Evolutionary conservation across 2,888 invertebrate genomes (phyloP).

Genomic region (Schizotus pectinicornis): DNA sequence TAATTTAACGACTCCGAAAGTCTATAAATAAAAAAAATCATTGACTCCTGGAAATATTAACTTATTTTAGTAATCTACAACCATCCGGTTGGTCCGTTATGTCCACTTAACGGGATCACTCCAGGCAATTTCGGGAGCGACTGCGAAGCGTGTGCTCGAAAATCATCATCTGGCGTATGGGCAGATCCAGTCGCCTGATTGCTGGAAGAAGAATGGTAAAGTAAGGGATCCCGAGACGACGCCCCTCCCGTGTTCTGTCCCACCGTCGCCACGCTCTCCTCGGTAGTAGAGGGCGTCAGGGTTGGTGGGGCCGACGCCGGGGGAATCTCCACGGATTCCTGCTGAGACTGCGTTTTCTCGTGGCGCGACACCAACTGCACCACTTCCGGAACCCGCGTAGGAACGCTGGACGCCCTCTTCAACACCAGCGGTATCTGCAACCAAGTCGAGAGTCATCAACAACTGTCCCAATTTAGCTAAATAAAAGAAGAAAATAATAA

Average conservation of each 20-base stretch:
- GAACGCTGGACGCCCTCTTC: slow-evolving; percentile 75
- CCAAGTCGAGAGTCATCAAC: slow-evolving; percentile 30
- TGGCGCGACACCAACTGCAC: slow-evolving; percentile 59
- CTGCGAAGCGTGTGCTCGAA: slow-evolving; percentile 57
- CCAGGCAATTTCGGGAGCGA: slow-evolving; percentile 70
- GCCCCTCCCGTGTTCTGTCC: slow-evolving; percentile 46
- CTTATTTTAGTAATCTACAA: slow-evolving; percentile 48
- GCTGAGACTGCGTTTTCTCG: slow-evolving; percentile 69
- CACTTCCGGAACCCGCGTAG: slow-evolving; percentile 63
- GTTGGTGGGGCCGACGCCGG: slow-evolving; percentile 47
- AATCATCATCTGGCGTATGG: slow-evolving; percentile 58
- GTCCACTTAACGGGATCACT: slow-evolving; percentile 76
- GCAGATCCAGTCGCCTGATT: slow-evolving; percentile 57
- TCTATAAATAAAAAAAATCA: slow-evolving; percentile 3
- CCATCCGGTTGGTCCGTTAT: slow-evolving; percentile 76
- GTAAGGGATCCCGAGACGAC: slow-evolving; percentile 68
- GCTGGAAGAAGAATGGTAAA: slow-evolving; percentile 62
- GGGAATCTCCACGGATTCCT: slow-evolving; percentile 62
- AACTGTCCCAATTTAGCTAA: neutral
- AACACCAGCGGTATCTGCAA: slow-evolving; percentile 60
- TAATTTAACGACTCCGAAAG: neutral
- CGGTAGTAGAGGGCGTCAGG: slow-evolving; percentile 65
- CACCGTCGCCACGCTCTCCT: slow-evolving; percentile 59
- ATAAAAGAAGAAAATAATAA: neutral
- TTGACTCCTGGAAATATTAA: slow-evolving; percentile 8